phyloP scores from a whole-genome alignment of 2,888 invertebrate species.

The Epinotia demarniana region DNA sequence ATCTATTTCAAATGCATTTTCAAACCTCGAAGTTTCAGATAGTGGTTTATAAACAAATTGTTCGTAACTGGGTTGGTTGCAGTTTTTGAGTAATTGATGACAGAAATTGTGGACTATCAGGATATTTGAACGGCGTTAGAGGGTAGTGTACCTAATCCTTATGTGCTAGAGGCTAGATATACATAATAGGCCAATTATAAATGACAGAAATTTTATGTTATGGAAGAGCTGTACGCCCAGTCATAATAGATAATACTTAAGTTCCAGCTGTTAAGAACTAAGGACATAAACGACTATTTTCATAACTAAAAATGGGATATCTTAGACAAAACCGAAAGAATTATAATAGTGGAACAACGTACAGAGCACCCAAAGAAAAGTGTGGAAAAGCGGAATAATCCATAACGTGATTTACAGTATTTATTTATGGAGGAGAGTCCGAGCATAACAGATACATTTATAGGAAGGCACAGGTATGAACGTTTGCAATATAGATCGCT shows the following conservation, averaged over 20 bases:
- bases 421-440: conserved; percentile 18
- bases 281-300: too few species aligned
- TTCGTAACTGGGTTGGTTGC: conserved; percentile 16
- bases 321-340: not conserved
- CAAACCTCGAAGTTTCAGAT: conserved; percentile 26
- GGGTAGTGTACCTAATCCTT: too few species aligned
- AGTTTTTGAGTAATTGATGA: conserved; percentile 3
- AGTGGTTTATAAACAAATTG: conserved; percentile 43
- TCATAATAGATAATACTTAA: not conserved
- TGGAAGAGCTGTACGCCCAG: too few species aligned
- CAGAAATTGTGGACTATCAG: not conserved
- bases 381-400: conserved; percentile 31
- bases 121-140: not conserved
- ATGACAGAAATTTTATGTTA: too few species aligned
- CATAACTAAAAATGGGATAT: too few species aligned
- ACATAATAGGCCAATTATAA: too few species aligned
- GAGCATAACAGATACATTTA: conserved; percentile 35
- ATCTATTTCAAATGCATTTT: conserved; percentile 27
- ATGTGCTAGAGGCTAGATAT: too few species aligned
- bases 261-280: too few species aligned
- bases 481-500: conserved; percentile 44
- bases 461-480: conserved; percentile 39
- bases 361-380: not conserved
- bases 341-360: not conserved
- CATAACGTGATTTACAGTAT: conserved; percentile 22